Base-by-base conservation (phyloP, 2,888 invertebrate species). In the Therioaphis trifolii region DNA sequence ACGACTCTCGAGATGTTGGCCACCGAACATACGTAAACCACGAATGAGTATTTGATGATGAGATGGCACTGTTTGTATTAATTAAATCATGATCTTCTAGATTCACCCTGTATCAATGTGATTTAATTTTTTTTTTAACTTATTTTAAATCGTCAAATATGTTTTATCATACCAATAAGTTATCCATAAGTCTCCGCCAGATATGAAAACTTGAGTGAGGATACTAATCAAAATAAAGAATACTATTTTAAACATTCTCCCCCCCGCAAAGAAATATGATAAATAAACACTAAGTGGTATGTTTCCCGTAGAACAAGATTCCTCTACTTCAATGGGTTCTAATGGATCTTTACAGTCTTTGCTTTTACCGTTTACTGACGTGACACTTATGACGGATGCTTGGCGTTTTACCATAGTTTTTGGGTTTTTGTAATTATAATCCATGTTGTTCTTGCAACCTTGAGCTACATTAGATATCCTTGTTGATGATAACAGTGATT, bases 261-360 rank as follows among this genome's bases (percentile, higher is more conserved):
- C 95, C 68, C 94, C 93, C 2, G 95, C 93, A 15, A 89, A 88
- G 84, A 95, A 90, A 88, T 95, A 95, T 18, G 92, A 91, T 69
- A 89, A 90, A 88, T 95, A 95, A 0, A 93, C 89, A 52, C 87
- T 86, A 0, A 90, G 89, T 0, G 92, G 92, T 74, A 94, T 92
- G 18, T 90, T 90, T 14, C 95, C 95, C 52, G 90, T 90, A 11
- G 91, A 89, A 29, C 91, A 90, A 71, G 90, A 18, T 18, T 55
- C 55, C 9, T 3, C 55, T 55, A 21, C 21, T 55, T 55, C 55
- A 18, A 18, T 15, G 2, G 21, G 55, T n/a, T 55, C 55, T n/a
- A n/a, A n/a, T n/a, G n/a, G n/a, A n/a, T n/a, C n/a, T n/a, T n/a
- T n/a, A n/a, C n/a, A n/a, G n/a, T n/a, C n/a, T n/a, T n/a, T n/a